A percentile compares a stretch with the other conserved stretches of the same genome.
Evolutionary conservation across 1,140 invertebrate genomes (phyloP).

Genomic region (Drosophila bipectinata): DNA sequence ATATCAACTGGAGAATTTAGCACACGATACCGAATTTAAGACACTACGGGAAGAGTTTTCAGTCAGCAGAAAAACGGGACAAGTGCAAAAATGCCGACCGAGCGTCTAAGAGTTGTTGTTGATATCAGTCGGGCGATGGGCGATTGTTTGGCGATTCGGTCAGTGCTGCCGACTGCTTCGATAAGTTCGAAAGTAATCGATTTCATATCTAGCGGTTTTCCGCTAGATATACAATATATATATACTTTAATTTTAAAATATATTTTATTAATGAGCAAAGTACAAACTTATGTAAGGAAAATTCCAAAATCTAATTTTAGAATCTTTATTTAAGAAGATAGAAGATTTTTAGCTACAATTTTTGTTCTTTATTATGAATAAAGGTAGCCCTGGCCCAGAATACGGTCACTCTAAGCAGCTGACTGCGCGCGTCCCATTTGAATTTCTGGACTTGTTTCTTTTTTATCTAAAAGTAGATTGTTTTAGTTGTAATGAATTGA

Average conservation of each 20-base stretch:
- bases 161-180: too few species aligned
- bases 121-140: background rate
- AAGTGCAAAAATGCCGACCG: constrained; percentile 42
- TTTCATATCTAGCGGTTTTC: too few species aligned
- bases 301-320: too few species aligned
- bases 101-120: constrained; percentile 25
- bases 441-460: constrained; percentile 20
- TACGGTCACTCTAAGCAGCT: constrained; percentile 24
- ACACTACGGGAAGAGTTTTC: constrained; percentile 40
- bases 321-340: too few species aligned
- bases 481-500: background rate
- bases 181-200: too few species aligned
- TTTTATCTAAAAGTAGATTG: background rate
- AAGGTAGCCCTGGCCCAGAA: background rate
- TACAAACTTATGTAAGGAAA: too few species aligned
- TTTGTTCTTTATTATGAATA: background rate
- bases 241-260: too few species aligned
- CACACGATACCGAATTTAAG: constrained; percentile 41
- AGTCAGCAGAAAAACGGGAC: constrained; percentile 41
- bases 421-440: constrained; percentile 22
- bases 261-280: too few species aligned
- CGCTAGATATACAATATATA: too few species aligned
- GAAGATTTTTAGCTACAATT: background rate
- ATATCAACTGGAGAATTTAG: constrained; percentile 48
- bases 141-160: too few species aligned